Evolutionary conservation across 1,140 invertebrate genomes (phyloP).

Genomic region (Ladona fulva): DNA sequence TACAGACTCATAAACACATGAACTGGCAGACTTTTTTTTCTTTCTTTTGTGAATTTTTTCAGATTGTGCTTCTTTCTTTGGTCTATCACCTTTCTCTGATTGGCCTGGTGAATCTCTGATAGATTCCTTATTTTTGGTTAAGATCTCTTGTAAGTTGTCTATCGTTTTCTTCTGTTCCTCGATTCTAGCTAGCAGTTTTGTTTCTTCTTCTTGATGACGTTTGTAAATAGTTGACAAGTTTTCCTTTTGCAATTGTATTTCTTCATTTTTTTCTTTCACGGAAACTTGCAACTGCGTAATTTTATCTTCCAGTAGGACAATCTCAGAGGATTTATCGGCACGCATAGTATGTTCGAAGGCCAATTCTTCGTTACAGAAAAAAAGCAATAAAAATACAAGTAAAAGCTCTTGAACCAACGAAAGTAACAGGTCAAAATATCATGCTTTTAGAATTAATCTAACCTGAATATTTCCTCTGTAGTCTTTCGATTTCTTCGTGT

Average conservation of each 20-base stretch:
- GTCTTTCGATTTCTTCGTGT: neutral
- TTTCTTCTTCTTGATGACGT: neutral
- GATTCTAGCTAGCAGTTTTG: neutral
- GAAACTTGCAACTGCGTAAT: neutral
- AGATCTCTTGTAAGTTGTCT: neutral
- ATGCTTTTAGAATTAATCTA: neutral
- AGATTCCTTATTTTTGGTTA: neutral
- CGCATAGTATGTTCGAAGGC: neutral
- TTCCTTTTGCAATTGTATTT: neutral
- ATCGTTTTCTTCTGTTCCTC: neutral
- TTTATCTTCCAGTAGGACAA: neutral
- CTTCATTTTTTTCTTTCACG: neutral
- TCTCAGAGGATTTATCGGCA: neutral
- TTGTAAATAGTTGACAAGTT: neutral
- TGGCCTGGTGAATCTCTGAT: neutral
- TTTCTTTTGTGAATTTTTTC: neutral
- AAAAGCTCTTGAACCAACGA: too few relatives aligned
- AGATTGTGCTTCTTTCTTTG: neutral
- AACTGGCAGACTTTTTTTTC: neutral
- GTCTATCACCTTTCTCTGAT: neutral
- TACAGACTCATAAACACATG: neutral
- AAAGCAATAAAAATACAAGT: neutral
- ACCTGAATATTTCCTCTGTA: slow-evolving; percentile 6
- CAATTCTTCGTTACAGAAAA: neutral
- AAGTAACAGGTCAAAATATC: too few relatives aligned